phyloP scores from a whole-genome alignment of 2,888 invertebrate species.

The Trissolcus japonicus region DNA sequence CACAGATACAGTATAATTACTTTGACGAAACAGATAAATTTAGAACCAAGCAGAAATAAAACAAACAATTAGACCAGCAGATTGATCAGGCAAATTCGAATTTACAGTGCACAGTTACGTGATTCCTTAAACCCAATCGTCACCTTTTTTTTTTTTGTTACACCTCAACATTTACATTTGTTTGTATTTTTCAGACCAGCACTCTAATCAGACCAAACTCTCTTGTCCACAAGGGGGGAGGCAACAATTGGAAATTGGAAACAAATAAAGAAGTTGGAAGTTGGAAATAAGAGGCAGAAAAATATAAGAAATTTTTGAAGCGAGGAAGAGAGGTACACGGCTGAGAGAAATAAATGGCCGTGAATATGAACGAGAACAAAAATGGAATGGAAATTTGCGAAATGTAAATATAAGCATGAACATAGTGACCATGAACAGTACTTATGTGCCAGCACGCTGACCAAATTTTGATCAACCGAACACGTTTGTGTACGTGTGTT shows the following conservation, averaged over 20 bases:
- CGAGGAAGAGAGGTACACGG: background rate
- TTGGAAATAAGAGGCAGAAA: background rate
- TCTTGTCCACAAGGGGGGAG: constrained; percentile 61
- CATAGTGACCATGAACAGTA: constrained; percentile 1
- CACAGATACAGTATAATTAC: too few relatives aligned
- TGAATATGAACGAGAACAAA: background rate
- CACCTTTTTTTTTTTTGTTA: background rate
- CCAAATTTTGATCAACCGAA: constrained; percentile 28
- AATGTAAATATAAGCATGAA: background rate
- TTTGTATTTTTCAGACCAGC: background rate
- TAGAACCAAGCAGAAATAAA: too few relatives aligned
- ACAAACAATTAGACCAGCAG: background rate
- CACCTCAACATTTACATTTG: background rate
- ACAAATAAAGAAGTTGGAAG: background rate
- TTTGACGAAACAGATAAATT: too few relatives aligned
- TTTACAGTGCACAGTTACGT: constrained; percentile 2
- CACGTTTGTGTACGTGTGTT: constrained; percentile 22
- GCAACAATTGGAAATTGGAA: background rate
- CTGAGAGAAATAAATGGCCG: background rate
- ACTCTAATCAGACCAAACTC: constrained; percentile 70
- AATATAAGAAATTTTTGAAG: background rate
- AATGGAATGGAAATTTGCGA: constrained; percentile 1
- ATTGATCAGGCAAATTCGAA: constrained; percentile 1
- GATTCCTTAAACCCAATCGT: background rate
- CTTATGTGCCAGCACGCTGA: constrained; percentile 4